These are phyloP conservation scores for Odontothrips loti DNA, from an alignment of 2,888 invertebrate species.

Conservation along the genomic window DNA sequence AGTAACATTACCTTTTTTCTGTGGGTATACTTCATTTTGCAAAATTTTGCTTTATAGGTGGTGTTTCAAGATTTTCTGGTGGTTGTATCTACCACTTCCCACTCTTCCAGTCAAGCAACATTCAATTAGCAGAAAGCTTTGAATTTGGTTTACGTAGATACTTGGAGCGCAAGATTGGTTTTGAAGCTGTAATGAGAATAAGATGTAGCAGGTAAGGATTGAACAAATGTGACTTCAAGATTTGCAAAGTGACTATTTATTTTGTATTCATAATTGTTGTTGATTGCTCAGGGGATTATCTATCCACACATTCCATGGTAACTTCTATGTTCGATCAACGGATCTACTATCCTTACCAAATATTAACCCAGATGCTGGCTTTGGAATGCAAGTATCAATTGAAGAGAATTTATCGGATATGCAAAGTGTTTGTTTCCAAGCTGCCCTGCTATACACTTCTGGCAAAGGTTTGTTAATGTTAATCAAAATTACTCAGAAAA, in stretches of 20 bases:
- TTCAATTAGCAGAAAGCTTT: slow-evolving; percentile 68
- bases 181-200: slow-evolving; percentile 97
- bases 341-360: slow-evolving; percentile 94
- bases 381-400: slow-evolving; percentile 95
- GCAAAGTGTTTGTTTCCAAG: slow-evolving; percentile 92
- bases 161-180: slow-evolving; percentile 93
- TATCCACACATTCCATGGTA: slow-evolving; percentile 98
- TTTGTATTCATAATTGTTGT: slow-evolving; percentile 29
- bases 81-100: slow-evolving; percentile 92
- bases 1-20: slow-evolving; percentile 32
- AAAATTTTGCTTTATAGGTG: slow-evolving; percentile 53
- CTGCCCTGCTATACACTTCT: slow-evolving; percentile 93
- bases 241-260: neutral
- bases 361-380: slow-evolving; percentile 96
- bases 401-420: slow-evolving; percentile 85
- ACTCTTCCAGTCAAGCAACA: slow-evolving; percentile 69
- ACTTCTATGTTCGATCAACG: slow-evolving; percentile 97
- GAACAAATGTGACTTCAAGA: neutral
- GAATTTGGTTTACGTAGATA: slow-evolving; percentile 78
- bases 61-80: slow-evolving; percentile 91
- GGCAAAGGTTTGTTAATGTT: slow-evolving; percentile 67
- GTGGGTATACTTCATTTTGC: no score
- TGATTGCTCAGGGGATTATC: slow-evolving; percentile 65
- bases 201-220: slow-evolving; percentile 73
- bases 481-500: no score